Evolutionary conservation across 2,113 vertebrate genomes (phyloP).

Genomic region (Macrotus californicus): DNA sequence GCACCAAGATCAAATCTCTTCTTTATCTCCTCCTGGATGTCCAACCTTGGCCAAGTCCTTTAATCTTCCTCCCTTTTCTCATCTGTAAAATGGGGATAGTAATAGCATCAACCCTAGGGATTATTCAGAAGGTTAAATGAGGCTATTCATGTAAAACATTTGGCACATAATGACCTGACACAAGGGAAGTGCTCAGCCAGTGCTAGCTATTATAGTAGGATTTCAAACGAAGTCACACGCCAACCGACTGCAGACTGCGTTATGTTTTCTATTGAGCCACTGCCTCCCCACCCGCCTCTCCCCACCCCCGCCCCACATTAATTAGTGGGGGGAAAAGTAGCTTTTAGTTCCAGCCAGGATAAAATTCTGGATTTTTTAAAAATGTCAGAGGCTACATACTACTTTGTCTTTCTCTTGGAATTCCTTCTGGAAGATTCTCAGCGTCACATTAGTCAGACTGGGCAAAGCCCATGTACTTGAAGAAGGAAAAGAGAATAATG

Average conservation of each 20-base stretch:
- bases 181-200: background rate
- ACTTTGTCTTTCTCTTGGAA: slow-evolving; percentile 39
- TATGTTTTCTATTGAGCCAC: background rate
- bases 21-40: background rate
- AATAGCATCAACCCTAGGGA: background rate
- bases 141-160: background rate
- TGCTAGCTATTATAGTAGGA: background rate
- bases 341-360: background rate
- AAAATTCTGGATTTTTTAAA: background rate
- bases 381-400: background rate
- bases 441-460: background rate
- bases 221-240: background rate
- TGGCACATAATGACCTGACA: background rate
- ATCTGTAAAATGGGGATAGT: background rate
- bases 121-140: slow-evolving; percentile 2
- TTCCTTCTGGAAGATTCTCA: slow-evolving; percentile 39
- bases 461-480: background rate
- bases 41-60: background rate
- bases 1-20: background rate
- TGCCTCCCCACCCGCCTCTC: background rate
- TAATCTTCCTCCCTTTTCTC: background rate
- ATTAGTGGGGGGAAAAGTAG: background rate
- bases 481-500: background rate
- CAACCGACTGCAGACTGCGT: background rate
- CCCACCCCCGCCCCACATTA: background rate